Base-by-base conservation (phyloP, 2,113 vertebrate genomes). In the Edolisoma coerulescens region DNA sequence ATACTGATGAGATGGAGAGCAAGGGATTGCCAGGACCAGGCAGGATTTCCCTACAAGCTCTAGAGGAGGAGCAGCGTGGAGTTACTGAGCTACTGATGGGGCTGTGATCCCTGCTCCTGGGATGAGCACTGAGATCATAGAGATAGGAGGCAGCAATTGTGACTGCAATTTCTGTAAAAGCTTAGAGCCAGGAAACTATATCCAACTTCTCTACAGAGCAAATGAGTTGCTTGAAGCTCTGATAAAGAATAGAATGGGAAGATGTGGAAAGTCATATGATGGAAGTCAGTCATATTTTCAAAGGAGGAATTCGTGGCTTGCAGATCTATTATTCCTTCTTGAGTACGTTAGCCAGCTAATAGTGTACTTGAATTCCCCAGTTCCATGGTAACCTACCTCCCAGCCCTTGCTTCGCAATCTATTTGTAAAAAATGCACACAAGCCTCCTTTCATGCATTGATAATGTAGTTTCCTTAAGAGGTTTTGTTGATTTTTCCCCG, bases 301-400 rank as follows among this genome's bases (percentile, higher is more conserved):
- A 57, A 61, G 68, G 19, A 83, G 49, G 67, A 67, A 83, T 86
- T 64, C 0, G 1, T 50, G 63, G 37, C 52, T 93, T 74, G 67
- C 76, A 63, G 50, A 90, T 78, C 42, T 71, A 33, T 86, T 61
- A 74, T 77, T 67, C 67, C 49, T 83, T 70, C 63, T 32, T 8
- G 63, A 70, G 47, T 75, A 49, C 30, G 60, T 57, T 74, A 77
- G 44, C 39, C 91, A 75, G 85, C 70, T 93, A 87, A 94, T 44
- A 73, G 68, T 16, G 47, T n/a, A 42, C 63, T 84, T 26, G 37
- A 85, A 79, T 90, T 93, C 54, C 63, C 35, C 59, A 93, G 42
- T 86, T 89, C 93, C 89, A 81, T 70, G 80, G 94, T 89, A 95
- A 96, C 88, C 85, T 90, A 84, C 45, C 75, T 87, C 75, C 50